These are phyloP conservation scores for Zaprionus africanus DNA, from an alignment of 1,140 invertebrate species.

Conservation along the genomic window DNA sequence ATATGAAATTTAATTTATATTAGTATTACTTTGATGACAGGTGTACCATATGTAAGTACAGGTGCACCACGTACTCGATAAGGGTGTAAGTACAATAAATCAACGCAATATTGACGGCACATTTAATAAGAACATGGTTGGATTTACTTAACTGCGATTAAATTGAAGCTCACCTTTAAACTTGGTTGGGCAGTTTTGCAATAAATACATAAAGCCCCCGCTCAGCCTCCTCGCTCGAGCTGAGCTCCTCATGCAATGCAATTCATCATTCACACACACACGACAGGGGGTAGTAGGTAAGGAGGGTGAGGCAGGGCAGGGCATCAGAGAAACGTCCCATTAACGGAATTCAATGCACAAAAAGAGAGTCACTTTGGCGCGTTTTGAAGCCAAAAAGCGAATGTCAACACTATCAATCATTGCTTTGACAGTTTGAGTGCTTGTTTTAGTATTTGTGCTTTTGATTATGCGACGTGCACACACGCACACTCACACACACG, in stretches of 20 bases:
- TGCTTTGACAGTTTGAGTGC: slow-evolving; percentile 82
- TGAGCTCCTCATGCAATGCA: slow-evolving; percentile 66
- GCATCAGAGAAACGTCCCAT: slow-evolving; percentile 65
- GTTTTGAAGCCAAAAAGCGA: slow-evolving; percentile 77
- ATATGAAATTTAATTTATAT: no score
- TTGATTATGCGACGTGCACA: slow-evolving; percentile 75
- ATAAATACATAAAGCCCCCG: slow-evolving; percentile 66
- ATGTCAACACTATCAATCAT: slow-evolving; percentile 83
- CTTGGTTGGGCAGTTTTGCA: slow-evolving; percentile 52
- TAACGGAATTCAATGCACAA: slow-evolving; percentile 77
- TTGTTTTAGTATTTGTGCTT: slow-evolving; percentile 83
- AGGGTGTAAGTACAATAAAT: not conserved
- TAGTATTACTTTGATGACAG: no score
- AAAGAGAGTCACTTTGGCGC: slow-evolving; percentile 51
- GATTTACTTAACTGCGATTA: slow-evolving; percentile 5
- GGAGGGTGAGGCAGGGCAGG: slow-evolving; percentile 9
- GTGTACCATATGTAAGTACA: no score
- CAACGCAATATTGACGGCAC: not conserved
- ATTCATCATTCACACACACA: slow-evolving; percentile 72
- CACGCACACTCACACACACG: slow-evolving; percentile 16
- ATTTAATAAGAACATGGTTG: slow-evolving; percentile 8
- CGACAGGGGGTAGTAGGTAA: not conserved
- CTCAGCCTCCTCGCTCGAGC: slow-evolving; percentile 31
- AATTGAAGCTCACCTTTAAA: slow-evolving; percentile 68
- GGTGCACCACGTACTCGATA: not conserved